Evolutionary conservation across 2,888 invertebrate species (phyloP).

Genomic region (Cephus runcator): DNA sequence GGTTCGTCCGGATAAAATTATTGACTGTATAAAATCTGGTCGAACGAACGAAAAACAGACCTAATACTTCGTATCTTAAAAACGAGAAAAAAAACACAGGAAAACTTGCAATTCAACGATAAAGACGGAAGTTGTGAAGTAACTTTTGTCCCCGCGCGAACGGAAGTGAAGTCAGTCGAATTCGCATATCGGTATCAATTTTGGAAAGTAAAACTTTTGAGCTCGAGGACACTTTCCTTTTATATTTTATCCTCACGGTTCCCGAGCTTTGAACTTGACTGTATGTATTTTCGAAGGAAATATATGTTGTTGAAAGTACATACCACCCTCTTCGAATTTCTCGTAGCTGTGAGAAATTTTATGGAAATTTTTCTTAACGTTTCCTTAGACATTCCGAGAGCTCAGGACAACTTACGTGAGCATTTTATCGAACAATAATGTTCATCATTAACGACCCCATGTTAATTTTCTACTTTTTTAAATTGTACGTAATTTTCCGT

Average conservation of each 20-base stretch:
- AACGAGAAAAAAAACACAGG: neutral
- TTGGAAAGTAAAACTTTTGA: neutral
- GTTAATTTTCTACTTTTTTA: neutral
- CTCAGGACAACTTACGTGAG: neutral
- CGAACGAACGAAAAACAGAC: neutral
- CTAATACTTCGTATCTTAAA: neutral
- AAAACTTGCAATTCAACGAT: neutral
- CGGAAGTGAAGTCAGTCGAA: neutral
- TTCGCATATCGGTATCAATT: neutral
- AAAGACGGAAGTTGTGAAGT: neutral
- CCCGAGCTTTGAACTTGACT: neutral
- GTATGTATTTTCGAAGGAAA: neutral
- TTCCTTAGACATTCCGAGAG: neutral
- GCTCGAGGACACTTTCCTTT: neutral
- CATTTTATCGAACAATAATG: neutral
- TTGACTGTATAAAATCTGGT: neutral
- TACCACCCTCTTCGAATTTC: neutral
- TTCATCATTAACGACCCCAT: neutral
- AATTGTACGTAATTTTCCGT: neutral
- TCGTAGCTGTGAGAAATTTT: neutral
- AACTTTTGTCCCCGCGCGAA: neutral
- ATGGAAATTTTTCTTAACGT: neutral
- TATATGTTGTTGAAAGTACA: neutral
- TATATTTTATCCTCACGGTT: neutral
- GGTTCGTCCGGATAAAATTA: neutral